Evolutionary conservation across 1,140 invertebrate genomes (phyloP).

Genomic region (Trichoplusia ni): DNA sequence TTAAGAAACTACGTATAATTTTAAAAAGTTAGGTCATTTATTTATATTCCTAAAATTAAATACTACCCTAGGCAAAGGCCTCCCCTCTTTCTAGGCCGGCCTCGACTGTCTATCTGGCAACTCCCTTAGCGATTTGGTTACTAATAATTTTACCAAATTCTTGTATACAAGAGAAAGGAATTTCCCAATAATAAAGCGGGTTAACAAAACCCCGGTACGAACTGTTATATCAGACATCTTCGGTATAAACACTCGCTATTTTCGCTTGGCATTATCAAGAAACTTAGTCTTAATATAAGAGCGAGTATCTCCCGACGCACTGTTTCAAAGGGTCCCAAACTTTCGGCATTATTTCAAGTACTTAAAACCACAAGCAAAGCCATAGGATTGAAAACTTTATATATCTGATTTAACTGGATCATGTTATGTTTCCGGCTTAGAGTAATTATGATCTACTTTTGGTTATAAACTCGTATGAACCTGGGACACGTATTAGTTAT

Average conservation of each 20-base stretch:
- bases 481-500: too few relatives aligned
- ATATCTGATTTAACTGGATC: neutral
- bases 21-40: too few relatives aligned
- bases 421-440: neutral
- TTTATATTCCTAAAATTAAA: too few relatives aligned
- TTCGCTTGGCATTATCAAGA: conserved; percentile 5
- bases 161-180: neutral
- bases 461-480: neutral
- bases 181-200: neutral
- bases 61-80: too few relatives aligned
- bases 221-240: neutral
- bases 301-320: neutral
- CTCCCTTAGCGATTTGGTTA: too few relatives aligned
- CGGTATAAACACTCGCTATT: conserved; percentile 17
- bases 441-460: neutral
- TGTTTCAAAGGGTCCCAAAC: conserved; percentile 15
- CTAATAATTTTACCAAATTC: neutral
- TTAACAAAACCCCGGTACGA: neutral
- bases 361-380: conserved; percentile 13
- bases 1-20: too few relatives aligned
- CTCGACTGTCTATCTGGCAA: too few relatives aligned
- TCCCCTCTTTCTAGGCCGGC: too few relatives aligned
- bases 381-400: neutral
- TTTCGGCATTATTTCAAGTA: conserved; percentile 25
- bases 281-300: conserved; percentile 5